A percentile compares a stretch with the other conserved stretches of the same genome.
These are phyloP conservation scores for Julus scanicus DNA, from an alignment of 2,888 invertebrate genomes.

Conservation along the genomic window DNA sequence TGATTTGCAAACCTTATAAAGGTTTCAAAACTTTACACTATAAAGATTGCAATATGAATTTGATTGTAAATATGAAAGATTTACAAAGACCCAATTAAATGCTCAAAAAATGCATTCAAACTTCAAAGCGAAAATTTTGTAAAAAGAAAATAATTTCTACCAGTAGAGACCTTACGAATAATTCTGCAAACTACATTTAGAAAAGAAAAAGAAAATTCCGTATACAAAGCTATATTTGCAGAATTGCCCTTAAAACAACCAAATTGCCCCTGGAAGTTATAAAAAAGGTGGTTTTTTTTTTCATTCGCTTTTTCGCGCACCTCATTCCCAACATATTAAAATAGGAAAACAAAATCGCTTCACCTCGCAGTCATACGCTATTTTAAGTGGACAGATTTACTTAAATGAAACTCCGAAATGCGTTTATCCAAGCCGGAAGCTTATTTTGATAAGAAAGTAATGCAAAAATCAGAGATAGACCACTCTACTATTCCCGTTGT, in stretches of 20 bases:
- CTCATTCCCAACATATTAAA: constrained; percentile 23
- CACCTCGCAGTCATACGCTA: background rate
- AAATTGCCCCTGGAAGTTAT: background rate
- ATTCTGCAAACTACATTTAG: background rate
- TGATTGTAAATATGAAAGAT: too few relatives aligned
- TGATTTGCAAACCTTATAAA: too few relatives aligned
- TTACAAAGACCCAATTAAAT: too few relatives aligned
- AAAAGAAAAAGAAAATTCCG: too few relatives aligned
- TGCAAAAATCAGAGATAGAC: constrained; percentile 14
- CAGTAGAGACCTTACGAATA: too few relatives aligned
- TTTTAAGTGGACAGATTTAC: background rate
- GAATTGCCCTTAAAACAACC: background rate
- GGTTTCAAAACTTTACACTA: too few relatives aligned
- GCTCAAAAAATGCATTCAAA: too few relatives aligned
- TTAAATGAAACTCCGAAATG: constrained; percentile 21
- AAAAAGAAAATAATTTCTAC: too few relatives aligned
- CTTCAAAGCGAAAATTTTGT: too few relatives aligned
- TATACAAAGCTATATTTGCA: too few relatives aligned
- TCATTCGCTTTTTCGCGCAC: background rate
- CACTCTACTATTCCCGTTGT: background rate
- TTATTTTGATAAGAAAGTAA: constrained; percentile 25
- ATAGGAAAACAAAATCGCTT: constrained; percentile 27
- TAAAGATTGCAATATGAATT: too few relatives aligned
- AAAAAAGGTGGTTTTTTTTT: background rate
- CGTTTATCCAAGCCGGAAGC: constrained; percentile 3